Percentiles rank a stretch among this genome's conserved stretches.
Evolutionary conservation across 2,113 vertebrate genomes (phyloP).

Genomic region (Ancistrus triradiatus): DNA sequence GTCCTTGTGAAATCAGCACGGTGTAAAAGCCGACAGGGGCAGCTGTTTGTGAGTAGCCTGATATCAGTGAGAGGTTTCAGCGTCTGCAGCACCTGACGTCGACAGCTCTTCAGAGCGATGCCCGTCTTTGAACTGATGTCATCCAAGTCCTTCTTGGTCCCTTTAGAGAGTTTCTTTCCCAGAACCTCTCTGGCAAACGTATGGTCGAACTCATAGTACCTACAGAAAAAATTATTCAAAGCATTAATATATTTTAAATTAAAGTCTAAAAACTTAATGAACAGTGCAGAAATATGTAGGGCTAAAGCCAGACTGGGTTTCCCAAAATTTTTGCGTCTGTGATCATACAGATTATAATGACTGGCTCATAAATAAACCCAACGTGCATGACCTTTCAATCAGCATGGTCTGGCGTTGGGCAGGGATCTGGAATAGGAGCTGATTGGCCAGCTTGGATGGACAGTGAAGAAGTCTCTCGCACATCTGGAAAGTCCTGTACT

Average conservation of each 20-base stretch:
- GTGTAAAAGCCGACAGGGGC: too few species aligned
- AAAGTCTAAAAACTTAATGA: too few species aligned
- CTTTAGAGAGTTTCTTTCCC: slow-evolving; percentile 91
- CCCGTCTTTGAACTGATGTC: slow-evolving; percentile 83
- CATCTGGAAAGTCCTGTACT: slow-evolving; percentile 92
- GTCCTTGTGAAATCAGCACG: too few species aligned
- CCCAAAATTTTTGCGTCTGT: too few species aligned
- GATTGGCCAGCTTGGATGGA: slow-evolving; percentile 82
- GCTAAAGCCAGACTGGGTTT: too few species aligned
- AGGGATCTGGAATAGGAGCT: slow-evolving; percentile 87
- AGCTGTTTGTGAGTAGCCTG: too few species aligned
- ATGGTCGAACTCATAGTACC: slow-evolving; percentile 86
- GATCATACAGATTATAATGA: too few species aligned
- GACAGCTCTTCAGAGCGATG: slow-evolving; percentile 85
- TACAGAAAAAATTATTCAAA: too few species aligned
- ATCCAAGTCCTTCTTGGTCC: slow-evolving; percentile 91
- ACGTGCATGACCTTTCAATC: slow-evolving; percentile 89
- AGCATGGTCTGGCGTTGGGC: slow-evolving; percentile 82
- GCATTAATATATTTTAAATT: too few species aligned
- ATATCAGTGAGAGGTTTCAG: background rate
- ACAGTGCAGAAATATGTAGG: too few species aligned
- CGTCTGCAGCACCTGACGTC: slow-evolving; percentile 74
- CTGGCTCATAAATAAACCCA: too few species aligned
- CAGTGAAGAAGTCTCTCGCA: slow-evolving; percentile 83
- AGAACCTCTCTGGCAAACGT: slow-evolving; percentile 85